phyloP scores from a whole-genome alignment of 1,140 invertebrate genomes.

The Muscidifurax raptorellus region DNA sequence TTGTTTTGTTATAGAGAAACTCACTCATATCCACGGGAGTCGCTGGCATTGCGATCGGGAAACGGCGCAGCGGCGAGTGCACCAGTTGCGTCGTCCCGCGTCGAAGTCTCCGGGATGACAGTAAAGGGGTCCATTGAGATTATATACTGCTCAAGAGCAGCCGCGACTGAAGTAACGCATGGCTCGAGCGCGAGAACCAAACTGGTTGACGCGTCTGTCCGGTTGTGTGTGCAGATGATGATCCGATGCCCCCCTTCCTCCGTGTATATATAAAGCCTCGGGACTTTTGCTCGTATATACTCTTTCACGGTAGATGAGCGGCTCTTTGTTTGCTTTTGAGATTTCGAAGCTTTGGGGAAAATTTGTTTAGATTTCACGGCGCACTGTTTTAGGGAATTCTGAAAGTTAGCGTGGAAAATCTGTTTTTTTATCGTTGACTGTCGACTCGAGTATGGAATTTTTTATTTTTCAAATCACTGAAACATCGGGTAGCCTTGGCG shows the following conservation, averaged over 20 bases:
- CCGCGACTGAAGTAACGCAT: not conserved
- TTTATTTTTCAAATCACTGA: constrained; percentile 5
- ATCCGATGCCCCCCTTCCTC: not conserved
- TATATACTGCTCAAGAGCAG: not conserved
- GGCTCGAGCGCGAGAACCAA: not conserved
- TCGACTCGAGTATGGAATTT: too few relatives aligned
- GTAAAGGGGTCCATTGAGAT: not conserved
- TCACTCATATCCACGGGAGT: not conserved
- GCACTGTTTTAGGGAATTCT: too few relatives aligned
- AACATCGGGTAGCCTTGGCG: too few relatives aligned
- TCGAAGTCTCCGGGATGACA: not conserved
- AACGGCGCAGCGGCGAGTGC: not conserved
- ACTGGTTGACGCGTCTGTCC: not conserved
- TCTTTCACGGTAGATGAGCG: not conserved
- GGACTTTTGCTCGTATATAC: not conserved
- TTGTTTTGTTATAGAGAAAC: not conserved
- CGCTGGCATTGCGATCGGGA: not conserved
- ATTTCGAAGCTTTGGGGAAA: too few relatives aligned
- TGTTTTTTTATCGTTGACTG: too few relatives aligned
- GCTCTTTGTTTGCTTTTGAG: too few relatives aligned
- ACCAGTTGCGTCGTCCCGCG: not conserved
- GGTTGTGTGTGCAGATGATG: not conserved
- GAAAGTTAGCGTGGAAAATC: too few relatives aligned
- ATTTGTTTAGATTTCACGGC: too few relatives aligned
- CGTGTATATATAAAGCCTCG: not conserved